These are phyloP conservation scores for Holcopasites calliopsidis DNA, from an alignment of 1,140 invertebrate species.

Conservation along the genomic window DNA sequence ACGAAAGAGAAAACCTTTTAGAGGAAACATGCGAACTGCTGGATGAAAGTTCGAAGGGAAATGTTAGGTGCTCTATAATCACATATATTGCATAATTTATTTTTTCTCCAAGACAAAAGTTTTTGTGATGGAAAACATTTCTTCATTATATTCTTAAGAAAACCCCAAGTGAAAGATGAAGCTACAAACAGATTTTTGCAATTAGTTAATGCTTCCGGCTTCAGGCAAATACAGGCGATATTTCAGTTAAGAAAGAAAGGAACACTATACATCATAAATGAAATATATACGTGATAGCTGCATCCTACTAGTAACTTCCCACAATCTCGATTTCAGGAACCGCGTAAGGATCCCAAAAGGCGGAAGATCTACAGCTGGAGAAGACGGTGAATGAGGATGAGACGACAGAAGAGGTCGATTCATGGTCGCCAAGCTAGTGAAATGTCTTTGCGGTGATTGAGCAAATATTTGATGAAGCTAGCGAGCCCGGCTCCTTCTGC, in stretches of 20 bases:
- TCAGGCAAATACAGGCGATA: too few species aligned
- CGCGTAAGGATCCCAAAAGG: background rate
- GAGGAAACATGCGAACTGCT: too few species aligned
- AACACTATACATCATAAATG: too few species aligned
- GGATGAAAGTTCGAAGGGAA: too few species aligned
- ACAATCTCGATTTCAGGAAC: constrained; percentile 31
- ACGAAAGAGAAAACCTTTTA: too few species aligned
- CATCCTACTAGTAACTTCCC: constrained; percentile 52
- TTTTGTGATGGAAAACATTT: too few species aligned
- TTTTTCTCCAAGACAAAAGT: too few species aligned
- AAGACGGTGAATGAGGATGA: constrained; percentile 58
- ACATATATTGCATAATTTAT: too few species aligned
- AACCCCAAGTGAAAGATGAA: background rate
- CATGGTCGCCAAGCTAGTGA: constrained; percentile 71
- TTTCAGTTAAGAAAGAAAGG: background rate
- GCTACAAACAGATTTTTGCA: too few species aligned
- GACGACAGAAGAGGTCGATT: constrained; percentile 67
- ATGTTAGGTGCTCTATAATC: too few species aligned
- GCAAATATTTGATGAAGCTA: constrained; percentile 79
- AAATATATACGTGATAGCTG: constrained; percentile 47
- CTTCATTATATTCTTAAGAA: too few species aligned
- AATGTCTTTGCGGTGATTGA: constrained; percentile 79
- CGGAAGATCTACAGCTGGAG: constrained; percentile 26
- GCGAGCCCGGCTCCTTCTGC: constrained; percentile 61
- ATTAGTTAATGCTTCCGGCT: too few species aligned